Conservation (phyloP, 1,140 invertebrate species). For the Drosophila asahinai region DNA sequence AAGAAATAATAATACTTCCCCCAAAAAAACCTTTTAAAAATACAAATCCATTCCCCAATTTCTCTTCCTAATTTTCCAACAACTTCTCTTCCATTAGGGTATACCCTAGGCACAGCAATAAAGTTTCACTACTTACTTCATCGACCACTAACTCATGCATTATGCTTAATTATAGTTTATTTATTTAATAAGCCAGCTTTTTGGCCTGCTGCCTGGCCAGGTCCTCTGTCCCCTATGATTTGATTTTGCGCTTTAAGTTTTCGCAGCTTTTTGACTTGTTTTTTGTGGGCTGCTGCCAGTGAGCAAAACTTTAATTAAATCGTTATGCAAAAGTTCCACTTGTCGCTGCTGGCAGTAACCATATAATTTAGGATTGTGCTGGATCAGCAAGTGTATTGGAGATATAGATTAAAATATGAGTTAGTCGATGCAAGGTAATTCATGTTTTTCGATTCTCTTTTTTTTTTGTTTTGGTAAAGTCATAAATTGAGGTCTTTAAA, state of each 20-base stretch:
- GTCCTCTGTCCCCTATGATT: conserved; percentile 37
- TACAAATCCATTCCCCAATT: neutral
- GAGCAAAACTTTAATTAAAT: conserved; percentile 73
- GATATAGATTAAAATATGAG: conserved; percentile 29
- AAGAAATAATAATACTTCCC: too few relatives aligned
- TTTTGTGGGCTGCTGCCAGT: conserved; percentile 23
- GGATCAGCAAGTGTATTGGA: conserved; percentile 65
- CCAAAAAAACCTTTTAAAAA: neutral
- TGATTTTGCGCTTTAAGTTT: conserved; percentile 69
- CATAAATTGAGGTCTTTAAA: conserved; percentile 2
- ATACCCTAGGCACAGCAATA: conserved; percentile 26
- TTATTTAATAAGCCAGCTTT: conserved; percentile 69
- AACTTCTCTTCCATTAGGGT: neutral
- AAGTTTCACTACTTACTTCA: conserved; percentile 16
- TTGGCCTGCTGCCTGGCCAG: conserved; percentile 8
- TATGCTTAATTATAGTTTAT: conserved; percentile 70
- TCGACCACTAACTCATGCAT: conserved; percentile 35
- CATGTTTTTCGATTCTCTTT: conserved; percentile 1
- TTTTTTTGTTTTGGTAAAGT: neutral
- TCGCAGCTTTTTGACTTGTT: conserved; percentile 60
- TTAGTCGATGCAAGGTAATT: conserved; percentile 7
- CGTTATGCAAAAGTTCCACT: conserved; percentile 79
- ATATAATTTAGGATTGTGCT: conserved; percentile 73
- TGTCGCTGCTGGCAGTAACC: conserved; percentile 54
- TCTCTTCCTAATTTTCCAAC: neutral